A percentile compares a stretch with the other conserved stretches of the same genome.
These are phyloP conservation scores for Mesoclemmys tuberculata DNA, from an alignment of 2,113 vertebrate species.

Conservation along the genomic window DNA sequence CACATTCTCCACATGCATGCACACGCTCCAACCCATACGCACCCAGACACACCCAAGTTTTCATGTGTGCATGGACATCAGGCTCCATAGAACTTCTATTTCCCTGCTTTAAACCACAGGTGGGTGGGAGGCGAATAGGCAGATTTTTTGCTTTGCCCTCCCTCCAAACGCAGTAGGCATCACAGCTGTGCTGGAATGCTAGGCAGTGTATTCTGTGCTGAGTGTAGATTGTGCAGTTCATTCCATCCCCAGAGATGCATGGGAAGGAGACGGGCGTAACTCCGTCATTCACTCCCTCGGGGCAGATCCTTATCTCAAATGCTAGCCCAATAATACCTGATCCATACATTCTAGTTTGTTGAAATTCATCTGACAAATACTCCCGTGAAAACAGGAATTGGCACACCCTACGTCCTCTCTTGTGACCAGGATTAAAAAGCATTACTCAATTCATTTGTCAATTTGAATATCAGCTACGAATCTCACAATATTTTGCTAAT, in stretches of 20 bases:
- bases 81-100: background rate
- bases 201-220: background rate
- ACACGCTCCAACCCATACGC: background rate
- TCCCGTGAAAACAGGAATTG: background rate
- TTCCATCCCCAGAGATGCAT: background rate
- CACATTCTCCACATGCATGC: conserved; percentile 29
- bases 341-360: background rate
- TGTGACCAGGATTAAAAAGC: background rate
- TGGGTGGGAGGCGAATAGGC: background rate
- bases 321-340: background rate
- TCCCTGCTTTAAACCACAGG: background rate
- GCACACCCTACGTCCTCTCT: background rate
- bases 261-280: background rate
- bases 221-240: fast-evolving
- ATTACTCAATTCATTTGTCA: background rate
- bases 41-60: conserved; percentile 15
- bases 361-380: background rate
- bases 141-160: background rate
- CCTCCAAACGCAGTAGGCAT: background rate
- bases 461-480: background rate
- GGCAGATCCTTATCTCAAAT: background rate
- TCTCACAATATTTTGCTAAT: conserved; percentile 9
- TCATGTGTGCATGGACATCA: fast-evolving
- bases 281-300: background rate
- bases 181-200: background rate